Base-by-base conservation (phyloP, 2,797 vertebrate species). In the Melanotaenia boesemani region DNA sequence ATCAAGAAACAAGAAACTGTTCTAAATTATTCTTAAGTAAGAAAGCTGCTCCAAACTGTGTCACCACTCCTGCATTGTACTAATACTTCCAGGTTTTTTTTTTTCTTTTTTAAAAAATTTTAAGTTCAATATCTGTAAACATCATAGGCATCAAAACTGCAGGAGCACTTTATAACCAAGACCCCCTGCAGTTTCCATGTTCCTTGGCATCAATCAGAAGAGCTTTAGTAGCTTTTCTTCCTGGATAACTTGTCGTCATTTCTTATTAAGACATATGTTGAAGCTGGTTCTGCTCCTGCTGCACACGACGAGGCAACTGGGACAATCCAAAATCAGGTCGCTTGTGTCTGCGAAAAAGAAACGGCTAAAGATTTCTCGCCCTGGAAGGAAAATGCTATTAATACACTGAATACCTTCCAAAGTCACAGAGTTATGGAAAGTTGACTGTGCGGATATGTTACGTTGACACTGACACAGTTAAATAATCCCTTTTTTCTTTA, bases 401-500 rank as follows among this genome's bases (percentile, higher is more conserved):
- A 94, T 95, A 95, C 59, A 71, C 76, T 1, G 44, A 18, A 80
- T 79, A 79, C 85, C 77, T 93, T 88, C 91, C 94, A 93, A 95
- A 93, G 93, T 94, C 94, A 93, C 90, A 37, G 83, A 87, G 82
- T 85, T 87, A 74, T 67, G 72, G 79, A 73, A 88, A 88, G 87
- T 84, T 74, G 87, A 87, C 84, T 81, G 65, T n/a, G 75, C 65
- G 75, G 85, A 81, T 80, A 80, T 83, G 89, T 79, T 76, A 80
- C 86, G 86, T 92, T 90, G 92, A 93, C 93, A 89, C 93, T 94
- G 94, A 94, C 93, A 95, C 88, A 93, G 64, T 94, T 94, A 89
- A 76, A 81, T 70, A 66, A 77, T 74, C 81, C 80, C 89, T 91
- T 92, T 87, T 88, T 87, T 66, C 74, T 88, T 70, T 72, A 78